Evolutionary conservation across 2,113 vertebrate species (phyloP).

Genomic region (Crotalus helleri): DNA sequence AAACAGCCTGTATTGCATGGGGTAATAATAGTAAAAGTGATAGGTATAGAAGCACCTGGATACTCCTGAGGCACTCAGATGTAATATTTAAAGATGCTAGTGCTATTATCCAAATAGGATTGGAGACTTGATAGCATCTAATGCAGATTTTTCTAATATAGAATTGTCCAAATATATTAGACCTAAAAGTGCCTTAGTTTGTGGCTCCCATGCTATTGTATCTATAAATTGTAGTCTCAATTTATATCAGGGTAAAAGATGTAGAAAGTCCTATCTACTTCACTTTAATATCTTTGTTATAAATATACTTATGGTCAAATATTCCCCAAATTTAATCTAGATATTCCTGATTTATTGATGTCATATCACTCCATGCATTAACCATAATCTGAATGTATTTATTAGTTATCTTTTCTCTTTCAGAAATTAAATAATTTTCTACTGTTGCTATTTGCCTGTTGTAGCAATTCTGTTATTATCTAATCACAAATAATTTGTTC

Average conservation of each 20-base stretch:
- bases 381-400: not conserved
- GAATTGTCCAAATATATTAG: not conserved
- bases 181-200: not conserved
- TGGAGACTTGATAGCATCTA: not conserved
- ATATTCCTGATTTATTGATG: constrained; percentile 7
- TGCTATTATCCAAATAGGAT: not conserved
- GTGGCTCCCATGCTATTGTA: not conserved
- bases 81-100: not conserved
- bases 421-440: not conserved
- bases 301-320: not conserved
- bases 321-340: not conserved
- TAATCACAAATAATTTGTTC: constrained; percentile 53
- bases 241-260: not conserved
- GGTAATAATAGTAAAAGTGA: not conserved
- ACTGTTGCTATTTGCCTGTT: not conserved
- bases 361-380: not conserved
- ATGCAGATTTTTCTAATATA: not conserved
- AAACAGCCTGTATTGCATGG: not conserved
- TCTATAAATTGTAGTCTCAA: not conserved
- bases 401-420: not conserved
- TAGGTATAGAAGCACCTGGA: not conserved
- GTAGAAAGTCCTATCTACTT: not conserved
- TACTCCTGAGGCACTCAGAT: not conserved
- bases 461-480: constrained; percentile 17
- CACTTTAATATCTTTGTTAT: not conserved